Conservation (phyloP, 2,113 vertebrate species). For the Vimba vimba region DNA sequence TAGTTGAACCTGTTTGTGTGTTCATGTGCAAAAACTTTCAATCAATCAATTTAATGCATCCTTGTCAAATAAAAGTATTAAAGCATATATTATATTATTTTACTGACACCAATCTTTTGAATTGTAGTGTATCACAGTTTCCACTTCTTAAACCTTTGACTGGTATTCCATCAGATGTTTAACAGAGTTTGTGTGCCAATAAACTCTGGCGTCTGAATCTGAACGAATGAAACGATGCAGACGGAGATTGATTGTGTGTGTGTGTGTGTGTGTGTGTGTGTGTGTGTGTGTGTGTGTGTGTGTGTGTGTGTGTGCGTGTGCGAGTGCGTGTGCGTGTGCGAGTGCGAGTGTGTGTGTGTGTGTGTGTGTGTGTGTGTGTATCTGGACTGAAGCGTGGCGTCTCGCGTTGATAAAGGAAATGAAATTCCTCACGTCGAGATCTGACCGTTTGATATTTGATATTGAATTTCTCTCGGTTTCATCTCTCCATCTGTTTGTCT, state of each 20-base stretch:
- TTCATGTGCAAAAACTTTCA: too few relatives aligned
- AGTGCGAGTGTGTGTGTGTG: too few relatives aligned
- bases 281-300: too few relatives aligned
- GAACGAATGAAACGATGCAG: background rate
- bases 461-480: background rate
- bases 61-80: background rate
- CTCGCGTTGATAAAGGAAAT: background rate
- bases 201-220: background rate
- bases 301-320: too few relatives aligned
- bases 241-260: too few relatives aligned
- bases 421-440: background rate
- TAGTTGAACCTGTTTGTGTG: too few relatives aligned
- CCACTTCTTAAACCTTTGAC: background rate
- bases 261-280: too few relatives aligned
- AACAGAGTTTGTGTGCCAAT: too few relatives aligned
- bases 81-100: too few relatives aligned
- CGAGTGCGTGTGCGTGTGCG: too few relatives aligned
- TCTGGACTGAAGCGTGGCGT: background rate
- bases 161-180: background rate
- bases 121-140: background rate
- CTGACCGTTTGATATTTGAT: background rate
- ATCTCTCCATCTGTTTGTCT: background rate
- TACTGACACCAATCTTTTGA: background rate
- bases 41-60: background rate
- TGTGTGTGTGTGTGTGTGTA: too few relatives aligned